Evolutionary conservation across 1,140 invertebrate genomes (phyloP).

Genomic region (Bombus waltoni): DNA sequence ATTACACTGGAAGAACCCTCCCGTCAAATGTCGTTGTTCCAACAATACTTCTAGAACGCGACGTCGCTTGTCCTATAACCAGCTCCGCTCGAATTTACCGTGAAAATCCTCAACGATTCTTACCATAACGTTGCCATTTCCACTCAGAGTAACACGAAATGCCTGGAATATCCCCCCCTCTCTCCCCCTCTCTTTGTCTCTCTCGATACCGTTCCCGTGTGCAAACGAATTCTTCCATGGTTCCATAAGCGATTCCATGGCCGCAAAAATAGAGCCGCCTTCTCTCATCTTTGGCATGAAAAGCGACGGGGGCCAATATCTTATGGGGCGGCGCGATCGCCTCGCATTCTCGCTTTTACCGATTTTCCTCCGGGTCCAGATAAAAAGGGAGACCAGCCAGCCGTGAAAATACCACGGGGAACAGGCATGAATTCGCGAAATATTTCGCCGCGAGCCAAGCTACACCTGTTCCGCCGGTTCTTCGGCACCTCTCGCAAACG

Average conservation of each 20-base stretch:
- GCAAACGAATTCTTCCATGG: slow-evolving; percentile 14
- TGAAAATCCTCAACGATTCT: neutral
- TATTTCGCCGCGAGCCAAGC: slow-evolving; percentile 37
- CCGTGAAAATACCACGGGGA: slow-evolving; percentile 61
- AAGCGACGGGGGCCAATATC: slow-evolving; percentile 50
- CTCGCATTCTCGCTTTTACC: slow-evolving; percentile 37
- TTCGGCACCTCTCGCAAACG: slow-evolving; percentile 25
- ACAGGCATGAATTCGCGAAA: slow-evolving; percentile 57
- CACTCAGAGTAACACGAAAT: neutral
- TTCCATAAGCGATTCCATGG: neutral
- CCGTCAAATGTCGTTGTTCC: neutral
- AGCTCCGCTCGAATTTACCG: neutral
- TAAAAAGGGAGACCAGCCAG: slow-evolving; percentile 49
- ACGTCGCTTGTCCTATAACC: neutral
- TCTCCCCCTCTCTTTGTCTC: neutral
- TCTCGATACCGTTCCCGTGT: neutral
- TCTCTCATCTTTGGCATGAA: slow-evolving; percentile 16
- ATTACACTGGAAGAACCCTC: neutral
- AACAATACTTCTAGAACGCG: neutral
- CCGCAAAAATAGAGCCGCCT: neutral
- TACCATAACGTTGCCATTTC: slow-evolving; percentile 13
- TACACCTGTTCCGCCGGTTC: slow-evolving; percentile 60
- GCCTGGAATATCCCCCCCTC: neutral
- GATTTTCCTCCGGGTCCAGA: slow-evolving; percentile 39
- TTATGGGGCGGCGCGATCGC: slow-evolving; percentile 43